Evolutionary conservation across 2,113 vertebrate genomes (phyloP), one percentile per base, ranked within the genome.

Genomic region (Ciconia maguari): DNA sequence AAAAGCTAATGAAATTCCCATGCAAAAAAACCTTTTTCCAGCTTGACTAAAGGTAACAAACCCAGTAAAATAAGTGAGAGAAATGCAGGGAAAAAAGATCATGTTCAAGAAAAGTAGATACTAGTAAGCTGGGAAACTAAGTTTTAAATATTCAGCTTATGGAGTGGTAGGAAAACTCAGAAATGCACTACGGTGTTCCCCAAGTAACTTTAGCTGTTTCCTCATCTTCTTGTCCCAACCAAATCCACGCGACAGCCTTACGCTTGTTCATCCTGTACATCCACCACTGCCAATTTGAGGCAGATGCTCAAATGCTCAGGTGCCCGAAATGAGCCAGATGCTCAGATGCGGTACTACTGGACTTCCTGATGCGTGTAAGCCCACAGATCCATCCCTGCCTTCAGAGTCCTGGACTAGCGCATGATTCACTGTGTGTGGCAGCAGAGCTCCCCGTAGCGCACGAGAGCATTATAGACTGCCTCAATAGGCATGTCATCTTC

Each of bases 371-470:
- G 89, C 61, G 46, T 96, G 89, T 95, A 93, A 96, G n/a, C 91
- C 96, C 96, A 95, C 74, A 94, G 94, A 96, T 96, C 93, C 81
- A 97, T 93, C 89, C 95, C 72, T 94, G 87, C 93, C 87, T 96
- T 95, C 68, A 24, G 62, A 95, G 75, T 70, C 82, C 94, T 94
- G 91, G 91, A 74, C 66, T 44, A 83, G 64, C 4, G 8, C 71
- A 60, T 29, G 64, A 66, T 83, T 96, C 93, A 57, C 87, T 18
- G 62, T 75, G 78, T 80, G 85, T 85, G 78, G 69, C 68, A 83
- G 85, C 84, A 78, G 60, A 83, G 30, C 58, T 87, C 51, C 81
- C 81, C 2, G 0, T 48, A 55, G 65, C 2, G 0, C n/a, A 9
- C 7, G 49, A 81, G 42, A 61, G 38, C 29, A 26, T 6, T 49